Evolutionary conservation across 1,140 invertebrate species (phyloP).

Genomic region (Ephestia elutella): DNA sequence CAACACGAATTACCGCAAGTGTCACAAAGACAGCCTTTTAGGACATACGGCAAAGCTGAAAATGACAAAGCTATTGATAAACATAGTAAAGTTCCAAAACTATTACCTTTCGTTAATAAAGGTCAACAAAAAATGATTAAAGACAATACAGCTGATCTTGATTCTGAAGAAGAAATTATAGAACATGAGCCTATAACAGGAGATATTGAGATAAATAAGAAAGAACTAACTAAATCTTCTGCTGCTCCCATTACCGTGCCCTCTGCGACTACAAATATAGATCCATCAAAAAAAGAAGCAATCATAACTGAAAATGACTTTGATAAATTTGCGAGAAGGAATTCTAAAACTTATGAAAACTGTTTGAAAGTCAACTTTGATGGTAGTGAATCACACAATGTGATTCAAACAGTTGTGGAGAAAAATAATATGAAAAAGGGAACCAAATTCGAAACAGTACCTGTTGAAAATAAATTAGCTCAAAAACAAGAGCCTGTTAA

Average conservation of each 20-base stretch:
- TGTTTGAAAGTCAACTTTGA: slow-evolving; percentile 58
- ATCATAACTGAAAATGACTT: slow-evolving; percentile 70
- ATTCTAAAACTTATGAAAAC: slow-evolving; percentile 63
- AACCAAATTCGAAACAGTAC: slow-evolving; percentile 44
- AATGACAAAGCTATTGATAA: slow-evolving; percentile 22
- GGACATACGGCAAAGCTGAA: slow-evolving; percentile 24
- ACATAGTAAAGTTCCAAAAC: slow-evolving; percentile 35
- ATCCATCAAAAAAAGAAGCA: slow-evolving; percentile 37
- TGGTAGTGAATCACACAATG: slow-evolving; percentile 48
- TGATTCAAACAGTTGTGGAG: slow-evolving; percentile 50
- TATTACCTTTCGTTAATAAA: slow-evolving; percentile 38
- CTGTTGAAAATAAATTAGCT: slow-evolving; percentile 40
- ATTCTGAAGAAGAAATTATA: slow-evolving; percentile 61
- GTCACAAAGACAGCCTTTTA: slow-evolving; percentile 24
- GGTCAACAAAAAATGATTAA: slow-evolving; percentile 29
- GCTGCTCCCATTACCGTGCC: slow-evolving; percentile 12
- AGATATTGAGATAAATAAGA: slow-evolving; percentile 42
- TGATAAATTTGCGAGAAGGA: slow-evolving; percentile 67
- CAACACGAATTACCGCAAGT: slow-evolving; percentile 41
- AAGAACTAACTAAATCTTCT: slow-evolving; percentile 23
- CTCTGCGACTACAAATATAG: slow-evolving; percentile 20
- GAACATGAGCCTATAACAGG: slow-evolving; percentile 62
- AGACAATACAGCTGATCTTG: slow-evolving; percentile 31
- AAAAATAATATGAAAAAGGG: slow-evolving; percentile 45
- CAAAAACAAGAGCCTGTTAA: slow-evolving; percentile 20